Base-by-base conservation (phyloP, 2,888 invertebrate species). In the Ennomos fuscantarius region DNA sequence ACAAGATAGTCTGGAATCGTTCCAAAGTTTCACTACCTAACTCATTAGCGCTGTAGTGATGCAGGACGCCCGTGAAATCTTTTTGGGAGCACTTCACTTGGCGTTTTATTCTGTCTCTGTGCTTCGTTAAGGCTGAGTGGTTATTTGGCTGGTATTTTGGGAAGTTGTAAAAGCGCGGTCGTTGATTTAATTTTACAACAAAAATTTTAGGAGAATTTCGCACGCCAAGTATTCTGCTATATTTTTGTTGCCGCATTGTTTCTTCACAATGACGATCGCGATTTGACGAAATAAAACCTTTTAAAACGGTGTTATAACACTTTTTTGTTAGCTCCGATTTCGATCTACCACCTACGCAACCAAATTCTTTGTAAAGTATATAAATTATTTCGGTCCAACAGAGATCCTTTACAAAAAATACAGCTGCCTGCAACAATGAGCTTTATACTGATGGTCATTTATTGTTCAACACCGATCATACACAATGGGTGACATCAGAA, bases 81-180 rank as follows among this genome's bases (percentile, higher is more conserved):
- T 84, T 86, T 80, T 80, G 79, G 81, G 82, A 74, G 76, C 74
- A 80, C 87, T 87, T 72, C 81, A 79, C 68, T 75, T 70, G 74
- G 69, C 77, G 77, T 86, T 89, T 89, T 85, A 86, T 84, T 83
- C 68, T 79, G 79, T 79, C 82, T 79, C 79, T 81, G 79, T 74
- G 81, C 82, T 87, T 91, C 89, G 86, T 90, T 89, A 89, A 82
- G 72, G 75, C 76, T 72, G 72, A 88, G 88, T 80, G 86, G 86
- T 79, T 83, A 82, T 87, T 89, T 87, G 86, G 87, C 84, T 78
- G 78, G 74, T 78, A 72, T 80, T 80, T 78, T 73, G 68, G 62
- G 63, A 60, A 71, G 70, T 72, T 71, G 70, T 69, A 72, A 70
- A 72, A 73, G 75, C 72, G 66, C 55, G 66, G 68, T 72, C 70